A percentile compares a stretch with the other conserved stretches of the same genome.
Conservation (phyloP, 2,888 invertebrate genomes). For the Drosophila bunnanda region DNA sequence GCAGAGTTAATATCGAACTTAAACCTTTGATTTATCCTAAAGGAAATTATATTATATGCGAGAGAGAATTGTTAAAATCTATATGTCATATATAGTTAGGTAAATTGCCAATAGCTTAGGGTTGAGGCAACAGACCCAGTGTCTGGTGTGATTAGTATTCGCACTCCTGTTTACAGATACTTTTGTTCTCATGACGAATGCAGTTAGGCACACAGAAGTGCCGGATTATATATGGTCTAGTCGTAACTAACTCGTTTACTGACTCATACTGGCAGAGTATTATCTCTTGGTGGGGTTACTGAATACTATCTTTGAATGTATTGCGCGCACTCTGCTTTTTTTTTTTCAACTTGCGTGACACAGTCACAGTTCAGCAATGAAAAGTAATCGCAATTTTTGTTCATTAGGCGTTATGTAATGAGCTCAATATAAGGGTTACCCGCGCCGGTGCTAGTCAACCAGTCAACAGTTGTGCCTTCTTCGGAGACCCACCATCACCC, state of each 20-base stretch:
- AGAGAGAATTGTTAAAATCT: background rate
- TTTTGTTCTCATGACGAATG: conserved; percentile 34
- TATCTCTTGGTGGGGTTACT: conserved; percentile 12
- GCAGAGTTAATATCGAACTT: background rate
- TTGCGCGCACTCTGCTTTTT: background rate
- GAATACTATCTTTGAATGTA: conserved; percentile 5
- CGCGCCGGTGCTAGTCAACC: conserved; percentile 14
- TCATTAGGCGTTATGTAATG: conserved; percentile 67
- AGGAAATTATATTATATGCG: no score
- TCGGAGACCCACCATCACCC: conserved; percentile 20
- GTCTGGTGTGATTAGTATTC: conserved; percentile 10
- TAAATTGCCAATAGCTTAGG: conserved; percentile 4
- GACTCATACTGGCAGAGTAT: conserved; percentile 16
- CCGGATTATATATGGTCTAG: conserved; percentile 22
- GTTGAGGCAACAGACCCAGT: background rate
- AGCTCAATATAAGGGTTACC: conserved; percentile 16
- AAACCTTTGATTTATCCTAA: background rate
- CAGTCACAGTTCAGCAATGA: conserved; percentile 51
- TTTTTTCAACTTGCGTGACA: conserved; percentile 44
- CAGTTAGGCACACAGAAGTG: conserved; percentile 22
- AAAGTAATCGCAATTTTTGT: conserved; percentile 64
- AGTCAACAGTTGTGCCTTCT: conserved; percentile 42
- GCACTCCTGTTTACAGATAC: conserved; percentile 1
- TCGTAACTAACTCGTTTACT: conserved; percentile 23
- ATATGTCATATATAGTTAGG: background rate